Evolutionary conservation across 2,888 invertebrate genomes (phyloP).

Genomic region (Ectemnius lituratus): DNA sequence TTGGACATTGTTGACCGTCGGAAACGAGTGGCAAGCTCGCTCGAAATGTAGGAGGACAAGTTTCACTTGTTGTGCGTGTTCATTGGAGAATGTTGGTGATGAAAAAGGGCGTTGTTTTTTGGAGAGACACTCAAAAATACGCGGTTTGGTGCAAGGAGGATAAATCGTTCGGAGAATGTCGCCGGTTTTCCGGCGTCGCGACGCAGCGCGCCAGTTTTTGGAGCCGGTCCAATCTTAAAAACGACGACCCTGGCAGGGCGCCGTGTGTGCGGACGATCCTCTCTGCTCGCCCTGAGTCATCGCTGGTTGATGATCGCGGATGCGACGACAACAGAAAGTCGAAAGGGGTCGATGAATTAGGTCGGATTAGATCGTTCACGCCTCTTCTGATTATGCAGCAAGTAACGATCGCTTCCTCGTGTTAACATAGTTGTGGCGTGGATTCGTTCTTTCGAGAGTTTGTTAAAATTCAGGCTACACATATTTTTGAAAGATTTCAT

Average conservation of each 20-base stretch:
- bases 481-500: no score
- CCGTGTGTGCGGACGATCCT: no score
- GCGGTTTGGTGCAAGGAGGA: slow-evolving; percentile 49
- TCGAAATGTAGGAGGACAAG: background rate
- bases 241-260: slow-evolving; percentile 50
- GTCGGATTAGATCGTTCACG: background rate
- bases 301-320: slow-evolving; percentile 23
- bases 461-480: no score
- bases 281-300: slow-evolving; percentile 29
- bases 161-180: slow-evolving; percentile 59
- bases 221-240: slow-evolving; percentile 64
- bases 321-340: slow-evolving; percentile 24
- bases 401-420: no score
- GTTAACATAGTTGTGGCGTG: no score
- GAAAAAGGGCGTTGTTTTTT: background rate
- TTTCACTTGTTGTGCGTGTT: slow-evolving; percentile 15
- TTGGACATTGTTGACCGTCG: no score
- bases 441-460: no score
- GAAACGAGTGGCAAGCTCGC: no score
- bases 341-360: slow-evolving; percentile 9
- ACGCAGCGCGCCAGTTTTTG: slow-evolving; percentile 43
- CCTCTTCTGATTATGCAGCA: no score
- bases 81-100: background rate
- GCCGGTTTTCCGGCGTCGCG: slow-evolving; percentile 36
- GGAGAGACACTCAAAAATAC: slow-evolving; percentile 32